Conservation (phyloP, 2,888 invertebrate genomes). For the Acronicta leporina region DNA sequence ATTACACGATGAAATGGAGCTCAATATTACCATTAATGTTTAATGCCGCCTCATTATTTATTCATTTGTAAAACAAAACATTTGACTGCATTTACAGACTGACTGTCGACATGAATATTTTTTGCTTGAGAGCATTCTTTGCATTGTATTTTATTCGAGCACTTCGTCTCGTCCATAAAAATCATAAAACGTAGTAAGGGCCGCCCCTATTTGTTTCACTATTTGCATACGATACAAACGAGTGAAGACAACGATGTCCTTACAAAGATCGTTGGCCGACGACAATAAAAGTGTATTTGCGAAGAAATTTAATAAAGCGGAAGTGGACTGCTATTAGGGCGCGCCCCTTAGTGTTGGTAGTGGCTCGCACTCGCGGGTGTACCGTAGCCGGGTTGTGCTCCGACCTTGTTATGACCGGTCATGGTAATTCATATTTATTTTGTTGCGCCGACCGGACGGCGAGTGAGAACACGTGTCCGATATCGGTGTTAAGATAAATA, state of each 20-base stretch:
- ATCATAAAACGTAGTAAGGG: slow-evolving; percentile 82
- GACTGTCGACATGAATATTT: slow-evolving; percentile 64
- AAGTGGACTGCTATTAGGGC: slow-evolving; percentile 84
- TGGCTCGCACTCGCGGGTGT: slow-evolving; percentile 48
- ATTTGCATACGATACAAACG: slow-evolving; percentile 87
- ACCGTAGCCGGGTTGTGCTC: slow-evolving; percentile 28
- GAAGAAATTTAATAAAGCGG: slow-evolving; percentile 89
- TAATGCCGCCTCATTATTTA: slow-evolving; percentile 52
- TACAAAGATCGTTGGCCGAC: slow-evolving; percentile 81
- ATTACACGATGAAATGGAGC: slow-evolving; percentile 47
- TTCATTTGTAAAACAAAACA: slow-evolving; percentile 56
- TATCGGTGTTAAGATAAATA: slow-evolving; percentile 47
- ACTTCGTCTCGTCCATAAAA: slow-evolving; percentile 73
- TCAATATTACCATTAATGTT: slow-evolving; percentile 41
- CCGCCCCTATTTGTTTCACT: slow-evolving; percentile 78
- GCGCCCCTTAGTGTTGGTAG: slow-evolving; percentile 66
- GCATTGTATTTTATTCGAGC: slow-evolving; percentile 69
- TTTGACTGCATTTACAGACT: slow-evolving; percentile 58
- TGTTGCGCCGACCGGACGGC: slow-evolving; percentile 39
- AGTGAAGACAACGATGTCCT: slow-evolving; percentile 78
- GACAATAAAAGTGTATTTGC: slow-evolving; percentile 88
- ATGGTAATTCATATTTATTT: slow-evolving; percentile 70
- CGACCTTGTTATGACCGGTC: slow-evolving; percentile 59
- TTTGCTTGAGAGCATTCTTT: slow-evolving; percentile 60
- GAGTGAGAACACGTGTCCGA: slow-evolving; percentile 30